Conservation (phyloP, 2,113 vertebrate genomes). For the human (Homo sapiens) region GRCh38 chr1:14680001-14680500, state of each 20-base stretch:
- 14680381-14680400: not conserved
- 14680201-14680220: not conserved
- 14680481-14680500: too few species aligned
- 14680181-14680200: not conserved
- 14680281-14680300: not conserved
- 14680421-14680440: not conserved
- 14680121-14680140: not conserved
- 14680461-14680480: too few species aligned
- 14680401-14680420: fast-evolving
- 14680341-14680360: fast-evolving
- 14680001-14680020: fast-evolving
- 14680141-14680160: not conserved
- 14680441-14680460: not conserved
- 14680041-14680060: not conserved
- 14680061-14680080: not conserved
- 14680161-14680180: not conserved
- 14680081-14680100: not conserved
- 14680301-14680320: fast-evolving
- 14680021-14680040: not conserved
- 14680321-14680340: too few species aligned
- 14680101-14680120: not conserved
- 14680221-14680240: not conserved
- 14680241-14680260: not conserved
- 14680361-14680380: not conserved
- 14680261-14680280: not conserved